Evolutionary conservation across 2,797 vertebrate species (phyloP), one percentile per base, ranked within the genome.

Genomic region (Smutsia gigantea): DNA sequence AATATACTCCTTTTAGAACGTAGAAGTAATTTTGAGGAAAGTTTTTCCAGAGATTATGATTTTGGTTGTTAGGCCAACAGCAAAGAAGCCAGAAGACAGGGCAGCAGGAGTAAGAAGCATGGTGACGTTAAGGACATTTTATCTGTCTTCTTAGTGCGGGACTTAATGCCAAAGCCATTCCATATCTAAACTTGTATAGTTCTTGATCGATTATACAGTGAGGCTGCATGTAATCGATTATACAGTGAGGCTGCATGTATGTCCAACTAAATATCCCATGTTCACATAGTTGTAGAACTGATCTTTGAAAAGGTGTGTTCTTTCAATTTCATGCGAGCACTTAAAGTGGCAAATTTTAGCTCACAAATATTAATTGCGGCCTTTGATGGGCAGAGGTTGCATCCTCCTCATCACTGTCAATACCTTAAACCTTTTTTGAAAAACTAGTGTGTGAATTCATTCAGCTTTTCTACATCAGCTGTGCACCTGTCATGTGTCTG

Each of bases 181-280:
- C 37, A 4, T 81, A 27, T 31, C 29, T 72, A 77, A 87, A 59
- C 21, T 23, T 51, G 14, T 53, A 1, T n/a, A 31, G 14, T 87
- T 94, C 19, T 87, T 90, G 61, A 15, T 46, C 79, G 49, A 34
- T 87, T 93, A 83, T 64, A 72, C 69, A 90, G 37, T 92, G 82
- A 92, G 27, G n/a, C 66, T 37, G n/a, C 87, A 10, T n/a, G 11
- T 75, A 74, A n/a, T n/a, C n/a, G n/a, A n/a, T n/a, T n/a, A n/a
- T n/a, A n/a, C n/a, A 90, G 34, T 92, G 82, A 92, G 31, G n/a
- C 66, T 37, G n/a, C 87, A 10, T n/a, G 11, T 75, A 74, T 87
- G 59, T 18, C 14, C 71, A n/a, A 59, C 49, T 37, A 53, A 59
- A n/a, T 86, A 83, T 49, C 59, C 29, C 42, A 79, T 31, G 63